A percentile compares a stretch with the other conserved stretches of the same genome.
These are phyloP conservation scores for Acanthurus lineatus DNA, from an alignment of 2,797 vertebrate species.

Conservation along the genomic window DNA sequence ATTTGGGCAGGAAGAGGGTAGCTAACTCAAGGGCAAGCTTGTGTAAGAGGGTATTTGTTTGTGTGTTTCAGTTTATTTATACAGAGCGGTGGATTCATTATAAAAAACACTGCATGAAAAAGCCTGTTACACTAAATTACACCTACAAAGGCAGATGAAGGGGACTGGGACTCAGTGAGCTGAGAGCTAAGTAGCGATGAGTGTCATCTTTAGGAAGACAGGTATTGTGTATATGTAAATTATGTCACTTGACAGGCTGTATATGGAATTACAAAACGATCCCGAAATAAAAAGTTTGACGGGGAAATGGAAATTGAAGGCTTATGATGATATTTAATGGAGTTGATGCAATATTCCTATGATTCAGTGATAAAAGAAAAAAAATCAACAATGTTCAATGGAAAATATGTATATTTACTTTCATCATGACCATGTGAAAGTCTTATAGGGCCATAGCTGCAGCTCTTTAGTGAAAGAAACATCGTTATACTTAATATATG, in stretches of 20 bases:
- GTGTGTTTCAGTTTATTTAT: conserved; percentile 12
- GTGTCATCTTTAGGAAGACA: conserved; percentile 21
- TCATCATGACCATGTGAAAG: background rate
- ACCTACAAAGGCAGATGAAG: conserved; percentile 26
- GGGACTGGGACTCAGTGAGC: background rate
- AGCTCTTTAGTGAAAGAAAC: background rate
- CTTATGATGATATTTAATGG: background rate
- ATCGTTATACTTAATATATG: background rate
- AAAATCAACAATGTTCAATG: background rate
- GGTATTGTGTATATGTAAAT: background rate
- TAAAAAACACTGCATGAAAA: conserved; percentile 37
- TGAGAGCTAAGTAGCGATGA: conserved; percentile 8
- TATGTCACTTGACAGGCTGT: background rate
- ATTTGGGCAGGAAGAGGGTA: conserved; percentile 30
- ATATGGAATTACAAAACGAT: background rate
- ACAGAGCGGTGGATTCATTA: conserved; percentile 11
- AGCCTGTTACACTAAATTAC: conserved; percentile 30
- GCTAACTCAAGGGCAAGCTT: conserved; percentile 38
- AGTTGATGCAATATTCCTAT: background rate
- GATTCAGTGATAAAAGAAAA: background rate
- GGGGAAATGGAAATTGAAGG: background rate
- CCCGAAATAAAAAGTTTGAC: background rate
- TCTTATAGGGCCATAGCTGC: background rate
- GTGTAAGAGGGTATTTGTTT: conserved; percentile 5
- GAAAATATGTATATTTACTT: background rate